A percentile compares a stretch with the other conserved stretches of the same genome.
Conservation (phyloP, 1,140 invertebrate species). For the Paralvinella palmiformis region DNA sequence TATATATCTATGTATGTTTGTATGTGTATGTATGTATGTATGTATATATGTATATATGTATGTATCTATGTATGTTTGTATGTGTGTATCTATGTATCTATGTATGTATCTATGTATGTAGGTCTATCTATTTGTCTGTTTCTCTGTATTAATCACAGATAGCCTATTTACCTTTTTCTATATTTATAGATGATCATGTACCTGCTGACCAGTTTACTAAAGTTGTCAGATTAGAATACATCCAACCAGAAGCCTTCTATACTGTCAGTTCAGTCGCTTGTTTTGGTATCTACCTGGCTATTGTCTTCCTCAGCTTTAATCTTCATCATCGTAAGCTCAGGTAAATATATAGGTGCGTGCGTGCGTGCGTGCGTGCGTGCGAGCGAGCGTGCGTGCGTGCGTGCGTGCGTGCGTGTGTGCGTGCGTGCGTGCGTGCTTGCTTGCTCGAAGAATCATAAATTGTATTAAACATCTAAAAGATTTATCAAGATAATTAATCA, state of each 20-base stretch:
- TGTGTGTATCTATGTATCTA: neutral
- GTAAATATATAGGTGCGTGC: conserved; percentile 52
- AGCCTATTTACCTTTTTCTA: no score
- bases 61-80: conserved; percentile 6
- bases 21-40: conserved; percentile 13
- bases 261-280: conserved; percentile 63
- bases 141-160: no score
- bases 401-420: neutral
- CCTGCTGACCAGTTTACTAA: conserved; percentile 70
- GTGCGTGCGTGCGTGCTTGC: neutral
- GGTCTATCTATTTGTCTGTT: conserved; percentile 67
- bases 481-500: no score
- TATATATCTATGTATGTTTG: neutral
- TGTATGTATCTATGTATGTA: conserved; percentile 65
- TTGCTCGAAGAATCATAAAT: no score
- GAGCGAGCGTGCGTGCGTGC: neutral
- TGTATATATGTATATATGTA: neutral
- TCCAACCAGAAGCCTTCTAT: conserved; percentile 69
- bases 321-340: conserved; percentile 78
- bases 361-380: neutral
- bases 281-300: conserved; percentile 69
- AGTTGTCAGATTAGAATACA: conserved; percentile 64
- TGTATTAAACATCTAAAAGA: no score
- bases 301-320: conserved; percentile 77
- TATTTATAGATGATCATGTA: conserved; percentile 56